phyloP scores from a whole-genome alignment of 2,888 invertebrate genomes.

The Chloroclystis v-ata region DNA sequence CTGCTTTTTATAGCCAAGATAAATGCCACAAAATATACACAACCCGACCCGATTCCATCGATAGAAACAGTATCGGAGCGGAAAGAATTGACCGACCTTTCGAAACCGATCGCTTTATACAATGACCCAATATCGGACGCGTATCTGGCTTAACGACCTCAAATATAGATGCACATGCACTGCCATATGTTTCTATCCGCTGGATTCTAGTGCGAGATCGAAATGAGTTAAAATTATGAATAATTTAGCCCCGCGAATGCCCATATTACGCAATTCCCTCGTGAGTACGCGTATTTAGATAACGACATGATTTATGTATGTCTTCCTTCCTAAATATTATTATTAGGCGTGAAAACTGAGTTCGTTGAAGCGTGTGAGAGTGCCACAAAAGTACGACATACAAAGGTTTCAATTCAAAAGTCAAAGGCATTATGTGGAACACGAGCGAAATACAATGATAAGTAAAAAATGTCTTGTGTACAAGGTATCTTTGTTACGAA shows the following conservation, averaged over 20 bases:
- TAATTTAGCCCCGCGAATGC: constrained; percentile 22
- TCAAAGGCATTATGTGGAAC: constrained; percentile 17
- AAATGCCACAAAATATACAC: constrained; percentile 56
- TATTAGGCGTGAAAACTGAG: constrained; percentile 17
- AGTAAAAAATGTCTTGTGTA: constrained; percentile 19
- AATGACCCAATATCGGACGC: constrained; percentile 53
- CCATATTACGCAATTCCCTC: constrained; percentile 27
- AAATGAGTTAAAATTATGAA: constrained; percentile 34
- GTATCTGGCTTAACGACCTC: constrained; percentile 35
- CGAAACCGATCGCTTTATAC: constrained; percentile 50
- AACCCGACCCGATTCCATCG: constrained; percentile 55
- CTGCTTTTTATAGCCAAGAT: constrained; percentile 68
- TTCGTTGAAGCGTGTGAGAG: constrained; percentile 1
- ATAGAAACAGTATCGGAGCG: constrained; percentile 39
- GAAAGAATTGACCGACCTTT: constrained; percentile 46
- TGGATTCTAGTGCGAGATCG: constrained; percentile 25
- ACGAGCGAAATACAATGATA: constrained; percentile 26
- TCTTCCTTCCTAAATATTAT: constrained; percentile 17
- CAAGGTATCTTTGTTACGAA: constrained; percentile 33
- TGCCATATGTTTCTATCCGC: constrained; percentile 35
- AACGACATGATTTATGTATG: constrained; percentile 20
- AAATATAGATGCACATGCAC: constrained; percentile 45
- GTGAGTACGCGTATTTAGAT: constrained; percentile 21
- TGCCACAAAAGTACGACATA: constrained; percentile 11
- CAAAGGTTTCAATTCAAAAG: constrained; percentile 17